Conservation (phyloP, 2,113 vertebrate genomes). For the Heloderma charlesbogerti region DNA sequence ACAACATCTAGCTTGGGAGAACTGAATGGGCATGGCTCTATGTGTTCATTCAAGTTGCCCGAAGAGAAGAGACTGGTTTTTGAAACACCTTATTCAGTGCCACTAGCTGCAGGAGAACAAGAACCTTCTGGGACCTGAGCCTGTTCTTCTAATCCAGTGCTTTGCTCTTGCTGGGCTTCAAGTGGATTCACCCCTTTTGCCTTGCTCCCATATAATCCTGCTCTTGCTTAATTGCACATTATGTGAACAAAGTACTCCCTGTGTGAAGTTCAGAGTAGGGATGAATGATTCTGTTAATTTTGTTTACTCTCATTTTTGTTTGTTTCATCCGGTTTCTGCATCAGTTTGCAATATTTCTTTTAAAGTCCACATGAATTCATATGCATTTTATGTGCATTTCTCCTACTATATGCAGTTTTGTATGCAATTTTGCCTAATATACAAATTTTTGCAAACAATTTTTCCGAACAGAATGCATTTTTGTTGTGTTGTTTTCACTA, state of each 20-base stretch:
- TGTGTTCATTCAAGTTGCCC: not conserved
- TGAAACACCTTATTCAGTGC: not conserved
- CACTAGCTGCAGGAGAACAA: not conserved
- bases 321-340: no score
- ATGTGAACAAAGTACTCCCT: not conserved
- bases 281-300: no score
- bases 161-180: not conserved
- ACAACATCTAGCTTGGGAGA: constrained; percentile 49
- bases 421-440: no score
- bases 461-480: no score
- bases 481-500: no score
- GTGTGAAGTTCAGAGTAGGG: constrained; percentile 39
- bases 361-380: no score
- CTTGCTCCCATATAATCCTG: not conserved
- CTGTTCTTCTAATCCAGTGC: not conserved
- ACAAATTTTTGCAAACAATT: no score
- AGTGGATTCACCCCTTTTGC: not conserved
- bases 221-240: not conserved
- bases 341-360: no score
- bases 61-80: not conserved
- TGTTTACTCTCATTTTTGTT: no score
- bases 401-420: no score
- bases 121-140: not conserved
- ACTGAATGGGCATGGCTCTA: not conserved
- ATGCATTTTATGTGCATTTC: no score